Base-by-base conservation (phyloP, 1,140 invertebrate genomes). In the Magallana ariakensis region DNA sequence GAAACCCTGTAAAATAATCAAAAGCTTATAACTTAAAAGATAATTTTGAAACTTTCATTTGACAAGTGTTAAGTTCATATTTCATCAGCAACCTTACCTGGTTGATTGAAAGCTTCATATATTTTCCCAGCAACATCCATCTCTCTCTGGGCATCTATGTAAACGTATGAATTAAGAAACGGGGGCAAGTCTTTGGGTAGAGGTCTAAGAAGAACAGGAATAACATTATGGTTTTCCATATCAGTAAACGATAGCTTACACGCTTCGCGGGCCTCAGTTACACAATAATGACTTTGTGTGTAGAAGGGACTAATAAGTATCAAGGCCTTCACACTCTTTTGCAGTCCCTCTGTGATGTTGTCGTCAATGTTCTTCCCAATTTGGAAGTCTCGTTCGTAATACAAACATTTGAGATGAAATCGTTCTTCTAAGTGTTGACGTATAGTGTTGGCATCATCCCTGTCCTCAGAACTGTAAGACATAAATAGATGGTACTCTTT, bases 81-180 rank as follows among this genome's bases (percentile, higher is more conserved):
- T 46, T 46, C 33, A 46, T 46, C 33, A 46, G 33, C 33, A 60
- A 10, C 5, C 58, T 60, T 16, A 60, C 58, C 58, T 60, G 58
- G 58, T 7, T 19, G 22, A 26, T 80, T 26, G 13, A 80, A 53
- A 26, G n/a, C 75, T 15, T 80, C 75, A 26, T 33, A 53, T 19
- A 80, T 80, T 53, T 53, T 80, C 7, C n/a, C 75, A 22, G 75
- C 22, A 33, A 80, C 75, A 80, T 80, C 75, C 22, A 15, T 13
- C 26, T 80, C 75, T 22, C 26, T 80, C 5, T 10, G 5, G 13
- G 13, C 15, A 22, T 80, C 75, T 26, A 80, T 80, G 22, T 80
- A 80, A 7, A 53, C 46, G 8, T 5, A 15, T 33, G 22, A 53
- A 80, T 22, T 80, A 0, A 80, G 46, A 2, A 11, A 10, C 0